These are phyloP conservation scores for Picus viridis DNA, from an alignment of 2,797 vertebrate species.

Conservation along the genomic window DNA sequence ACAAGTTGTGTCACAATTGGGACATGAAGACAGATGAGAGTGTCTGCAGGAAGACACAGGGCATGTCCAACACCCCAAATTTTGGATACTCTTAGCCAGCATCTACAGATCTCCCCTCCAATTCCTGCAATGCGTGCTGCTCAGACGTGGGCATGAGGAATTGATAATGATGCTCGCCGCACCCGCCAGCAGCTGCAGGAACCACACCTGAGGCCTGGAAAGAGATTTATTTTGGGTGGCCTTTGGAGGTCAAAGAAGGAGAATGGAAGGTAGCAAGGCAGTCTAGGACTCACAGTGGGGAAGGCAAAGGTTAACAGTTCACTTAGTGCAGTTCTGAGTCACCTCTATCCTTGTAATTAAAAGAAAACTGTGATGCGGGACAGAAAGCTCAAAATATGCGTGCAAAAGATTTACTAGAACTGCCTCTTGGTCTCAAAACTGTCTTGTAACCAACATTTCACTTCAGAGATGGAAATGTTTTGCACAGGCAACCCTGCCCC, in stretches of 20 bases:
- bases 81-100: background rate
- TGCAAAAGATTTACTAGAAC: background rate
- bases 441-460: background rate
- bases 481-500: constrained; percentile 31
- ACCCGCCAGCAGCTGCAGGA: background rate
- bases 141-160: background rate
- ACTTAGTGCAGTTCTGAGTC: background rate
- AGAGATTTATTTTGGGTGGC: background rate
- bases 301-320: background rate
- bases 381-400: background rate
- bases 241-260: background rate
- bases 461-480: constrained; percentile 4
- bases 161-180: background rate
- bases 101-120: background rate
- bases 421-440: background rate
- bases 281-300: background rate
- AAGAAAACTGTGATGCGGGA: background rate
- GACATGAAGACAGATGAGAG: accelerated
- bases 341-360: background rate
- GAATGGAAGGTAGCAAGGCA: background rate
- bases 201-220: accelerated
- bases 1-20: background rate
- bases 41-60: accelerated
- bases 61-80: background rate
- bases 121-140: background rate